phyloP scores from a whole-genome alignment of 2,888 invertebrate genomes.

The Diplolepis rosae region DNA sequence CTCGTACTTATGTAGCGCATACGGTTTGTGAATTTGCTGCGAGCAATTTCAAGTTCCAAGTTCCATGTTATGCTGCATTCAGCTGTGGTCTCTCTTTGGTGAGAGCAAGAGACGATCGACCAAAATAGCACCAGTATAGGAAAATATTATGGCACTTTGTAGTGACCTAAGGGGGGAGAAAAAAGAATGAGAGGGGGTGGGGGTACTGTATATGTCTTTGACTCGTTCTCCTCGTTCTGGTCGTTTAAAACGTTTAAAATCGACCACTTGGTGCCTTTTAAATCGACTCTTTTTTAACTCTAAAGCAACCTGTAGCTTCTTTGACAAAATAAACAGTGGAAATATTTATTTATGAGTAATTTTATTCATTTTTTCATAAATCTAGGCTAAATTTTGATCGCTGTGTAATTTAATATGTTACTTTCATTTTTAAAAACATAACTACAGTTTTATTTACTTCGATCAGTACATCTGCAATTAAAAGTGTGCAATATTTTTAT shows the following conservation, averaged over 20 bases:
- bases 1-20: slow-evolving; percentile 9
- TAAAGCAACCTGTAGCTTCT: slow-evolving; percentile 14
- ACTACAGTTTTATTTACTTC: too few species aligned
- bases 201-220: slow-evolving; percentile 15
- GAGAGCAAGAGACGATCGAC: slow-evolving; percentile 55
- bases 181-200: neutral
- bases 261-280: slow-evolving; percentile 7
- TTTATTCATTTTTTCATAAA: too few species aligned
- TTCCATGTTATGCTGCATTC: neutral
- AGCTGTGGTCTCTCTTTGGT: slow-evolving; percentile 28
- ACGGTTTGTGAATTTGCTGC: slow-evolving; percentile 1
- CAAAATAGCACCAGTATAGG: slow-evolving; percentile 59
- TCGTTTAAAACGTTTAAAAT: slow-evolving; percentile 14
- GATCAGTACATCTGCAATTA: too few species aligned
- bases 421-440: too few species aligned
- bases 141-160: slow-evolving; percentile 63
- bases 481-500: too few species aligned
- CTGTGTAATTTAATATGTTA: too few species aligned
- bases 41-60: neutral
- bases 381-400: too few species aligned
- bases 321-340: neutral
- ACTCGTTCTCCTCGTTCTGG: slow-evolving; percentile 12
- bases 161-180: slow-evolving; percentile 46
- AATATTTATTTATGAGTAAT: neutral
- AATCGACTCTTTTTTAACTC: slow-evolving; percentile 1